Evolutionary conservation across 2,888 invertebrate genomes (phyloP).

Genomic region (Pachycephus smyrnensis): DNA sequence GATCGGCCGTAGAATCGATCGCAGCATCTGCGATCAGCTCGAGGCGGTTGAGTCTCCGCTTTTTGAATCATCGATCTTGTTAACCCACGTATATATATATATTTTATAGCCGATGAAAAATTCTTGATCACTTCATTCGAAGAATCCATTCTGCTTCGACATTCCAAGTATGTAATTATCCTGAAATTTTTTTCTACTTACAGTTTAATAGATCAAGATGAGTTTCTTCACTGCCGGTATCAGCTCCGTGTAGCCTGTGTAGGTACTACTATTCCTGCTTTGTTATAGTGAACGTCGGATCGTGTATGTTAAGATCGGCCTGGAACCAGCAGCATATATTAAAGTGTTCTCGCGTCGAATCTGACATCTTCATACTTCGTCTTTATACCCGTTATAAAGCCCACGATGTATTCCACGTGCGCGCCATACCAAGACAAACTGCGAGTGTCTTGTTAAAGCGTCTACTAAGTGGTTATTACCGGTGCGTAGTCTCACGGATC

Average conservation of each 20-base stretch:
- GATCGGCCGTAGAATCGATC: not conserved
- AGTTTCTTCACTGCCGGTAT: not conserved
- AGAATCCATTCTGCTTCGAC: not conserved
- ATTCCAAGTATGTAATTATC: not conserved
- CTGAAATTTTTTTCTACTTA: not conserved
- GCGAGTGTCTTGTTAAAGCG: conserved; percentile 1
- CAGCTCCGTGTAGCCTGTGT: not conserved
- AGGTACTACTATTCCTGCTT: not conserved
- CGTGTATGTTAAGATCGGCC: not conserved
- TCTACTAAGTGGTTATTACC: not conserved
- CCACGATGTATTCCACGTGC: not conserved
- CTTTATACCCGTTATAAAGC: not conserved
- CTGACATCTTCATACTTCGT: not conserved
- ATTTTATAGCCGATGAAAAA: not conserved
- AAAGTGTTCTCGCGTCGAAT: not conserved
- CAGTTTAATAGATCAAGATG: not conserved
- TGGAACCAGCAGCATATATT: not conserved
- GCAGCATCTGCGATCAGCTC: not conserved
- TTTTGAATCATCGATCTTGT: not conserved
- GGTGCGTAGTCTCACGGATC: not conserved
- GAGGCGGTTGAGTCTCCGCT: not conserved
- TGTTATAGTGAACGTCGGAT: not conserved
- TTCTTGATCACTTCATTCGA: not conserved
- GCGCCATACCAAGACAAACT: not conserved
- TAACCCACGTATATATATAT: not conserved